Base-by-base conservation (phyloP, 2,888 invertebrate species). In the Polydesmus complanatus region DNA sequence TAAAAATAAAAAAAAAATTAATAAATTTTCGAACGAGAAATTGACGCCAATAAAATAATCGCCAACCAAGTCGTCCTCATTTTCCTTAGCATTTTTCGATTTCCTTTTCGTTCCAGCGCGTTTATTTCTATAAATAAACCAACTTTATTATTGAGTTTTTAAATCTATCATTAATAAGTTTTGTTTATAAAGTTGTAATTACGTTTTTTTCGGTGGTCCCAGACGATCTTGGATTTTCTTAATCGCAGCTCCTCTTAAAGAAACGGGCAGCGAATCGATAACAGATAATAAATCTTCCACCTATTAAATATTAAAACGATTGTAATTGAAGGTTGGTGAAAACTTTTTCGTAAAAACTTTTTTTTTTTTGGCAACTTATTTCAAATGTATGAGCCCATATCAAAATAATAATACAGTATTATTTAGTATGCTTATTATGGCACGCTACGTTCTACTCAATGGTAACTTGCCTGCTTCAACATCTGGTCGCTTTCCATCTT, bases 281-380 rank as follows among this genome's bases (percentile, higher is more conserved):
- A 52, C 58, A 22, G 58, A 58, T 21, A 58, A 58, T 22, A 58
- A 52, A 22, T 25, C 58, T 27, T 58, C 58, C 47, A 58, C 58
- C 58, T 58, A 37, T 8, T 37, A 8, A 37, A 37, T 8, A 5
- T 14, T 14, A 37, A 37, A 5, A 37, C 14, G 5, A 37, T 37
- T 37, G 14, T 37, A 8, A 37, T 37, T 37, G 14, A 37, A 8
- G 5, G 5, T 8, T 8, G 14, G 8, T 37, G 37, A 37, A 8
- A 14, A 37, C 14, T 37, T 37, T 37, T 8, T 37, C 5, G 5
- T 37, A n/a, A n/a, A n/a, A n/a, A n/a, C n/a, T n/a, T n/a, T n/a
- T n/a, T n/a, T n/a, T n/a, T n/a, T n/a, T n/a, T n/a, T n/a, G n/a
- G n/a, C n/a, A n/a, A n/a, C n/a, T n/a, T n/a, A n/a, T n/a, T n/a